Base-by-base conservation (phyloP, 1,140 invertebrate species). In the Belonocnema kinseyi region DNA sequence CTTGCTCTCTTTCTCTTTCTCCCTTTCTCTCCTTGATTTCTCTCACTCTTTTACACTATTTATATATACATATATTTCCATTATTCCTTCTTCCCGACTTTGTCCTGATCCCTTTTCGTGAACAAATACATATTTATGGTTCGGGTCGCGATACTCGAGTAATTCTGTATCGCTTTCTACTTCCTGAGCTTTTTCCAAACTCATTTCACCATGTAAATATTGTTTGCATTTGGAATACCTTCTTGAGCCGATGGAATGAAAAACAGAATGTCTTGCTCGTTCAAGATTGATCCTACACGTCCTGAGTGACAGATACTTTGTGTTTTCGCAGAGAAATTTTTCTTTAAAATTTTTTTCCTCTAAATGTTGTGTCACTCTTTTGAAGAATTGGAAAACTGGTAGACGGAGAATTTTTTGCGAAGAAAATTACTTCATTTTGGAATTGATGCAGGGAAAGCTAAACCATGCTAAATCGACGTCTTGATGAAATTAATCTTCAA, bases 121-220 rank as follows among this genome's bases (percentile, higher is more conserved):
- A 66, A 40, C 61, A 66, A 66, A 66, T 61, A 83, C 83, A 85
- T 86, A 85, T 83, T 82, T 80, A 84, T 85, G 79, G 78, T 79
- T 80, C 73, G 73, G 17, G 71, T 21, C 46, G 54, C 66, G 17
- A 73, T 73, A 46, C 40, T 46, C 40, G 40, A 53, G 66, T 58
- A 82, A 79, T 77, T 82, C 51, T 71, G 40, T 61, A 71, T 75
- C 71, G 50, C 76, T 81, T 82, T 85, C 79, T 86, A 88, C 80
- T 86, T 87, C 73, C 79, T 84, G 76, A 82, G 81, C 81, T 88
- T 88, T 87, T 86, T 83, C 78, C 80, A 83, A 89, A 84, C 85
- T 86, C 84, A 90, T 89, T 90, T 89, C 83, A 76, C 83, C 80
- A 90, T 90, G 87, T 90, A 90, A 91, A 90, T 91, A 83, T 77